Base-by-base conservation (phyloP, 2,797 vertebrate species). In the Phoebastria nigripes region DNA sequence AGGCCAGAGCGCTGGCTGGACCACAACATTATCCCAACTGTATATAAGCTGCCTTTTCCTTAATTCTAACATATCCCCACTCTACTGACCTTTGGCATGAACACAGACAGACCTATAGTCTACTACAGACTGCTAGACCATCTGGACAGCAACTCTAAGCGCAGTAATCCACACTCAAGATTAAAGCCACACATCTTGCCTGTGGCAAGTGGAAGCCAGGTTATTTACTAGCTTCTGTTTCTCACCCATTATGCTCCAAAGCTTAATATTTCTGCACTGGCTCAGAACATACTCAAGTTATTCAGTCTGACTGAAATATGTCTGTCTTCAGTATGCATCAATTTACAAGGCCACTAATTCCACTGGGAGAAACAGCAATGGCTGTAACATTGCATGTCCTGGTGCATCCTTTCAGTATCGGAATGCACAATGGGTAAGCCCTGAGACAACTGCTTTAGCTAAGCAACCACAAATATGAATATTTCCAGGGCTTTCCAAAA, bases 121-220 rank as follows among this genome's bases (percentile, higher is more conserved):
- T 18, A 22, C 37, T 18, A 2, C 77, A 82, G 63, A 11, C 82
- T 74, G 85, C 52, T 5, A 3, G n/a, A 37, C 96, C 97, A 97
- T 97, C 95, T 97, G 96, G 94, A 15, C 39, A 66, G 85, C 87
- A 55, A 28, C 42, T n/a, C 79, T 86, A 82, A 95, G 94, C 35
- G 1, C 92, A 84, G 71, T 96, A 96, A 97, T 96, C 97, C 90
- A 70, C 59, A 21, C 61, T 41, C 0, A 5, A 41, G 95, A 96
- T 87, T 96, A 93, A 33, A 67, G 3, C 62, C 7, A 11, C 41
- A 5, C 66, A 33, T 89, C 89, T 91, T 55, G 77, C 55, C 62
- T 0, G 1, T 6, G 54, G 18, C 18, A 31, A 82, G 76, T 22
- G 49, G 86, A 72, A 92, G 44, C 54, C 55, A 6, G 59, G 84